Percentiles rank a stretch among this genome's conserved stretches.
Conservation (phyloP, 2,797 vertebrate species). For the Melanotaenia pygmaea region DNA sequence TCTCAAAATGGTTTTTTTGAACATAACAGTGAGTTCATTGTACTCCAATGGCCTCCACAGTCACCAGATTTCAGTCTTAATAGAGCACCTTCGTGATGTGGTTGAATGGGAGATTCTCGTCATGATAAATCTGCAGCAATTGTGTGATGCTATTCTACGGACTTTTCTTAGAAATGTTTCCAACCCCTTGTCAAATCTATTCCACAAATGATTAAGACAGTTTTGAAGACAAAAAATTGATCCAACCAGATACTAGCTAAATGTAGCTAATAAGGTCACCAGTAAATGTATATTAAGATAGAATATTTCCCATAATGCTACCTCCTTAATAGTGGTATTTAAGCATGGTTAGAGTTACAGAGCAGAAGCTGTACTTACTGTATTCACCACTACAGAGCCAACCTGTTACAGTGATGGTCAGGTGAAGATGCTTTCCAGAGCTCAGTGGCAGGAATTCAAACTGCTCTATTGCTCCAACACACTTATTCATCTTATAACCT, state of each 20-base stretch:
- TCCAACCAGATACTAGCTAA: background rate
- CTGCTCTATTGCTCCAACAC: conserved; percentile 95
- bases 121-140: too few relatives aligned
- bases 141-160: too few relatives aligned
- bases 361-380: conserved; percentile 80
- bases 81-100: too few relatives aligned
- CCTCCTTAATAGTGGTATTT: background rate
- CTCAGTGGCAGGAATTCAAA: conserved; percentile 94
- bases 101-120: too few relatives aligned
- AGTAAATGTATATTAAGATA: background rate
- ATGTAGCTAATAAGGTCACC: too few relatives aligned
- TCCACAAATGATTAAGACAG: too few relatives aligned
- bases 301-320: background rate
- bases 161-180: too few relatives aligned
- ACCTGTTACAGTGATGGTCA: conserved; percentile 93
- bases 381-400: conserved; percentile 96
- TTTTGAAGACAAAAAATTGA: background rate
- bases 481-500: conserved; percentile 99
- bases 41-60: too few relatives aligned
- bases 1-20: background rate
- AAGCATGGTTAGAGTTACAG: background rate
- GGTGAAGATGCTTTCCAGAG: conserved; percentile 90
- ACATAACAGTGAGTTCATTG: too few relatives aligned
- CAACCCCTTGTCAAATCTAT: too few relatives aligned
- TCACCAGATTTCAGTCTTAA: too few relatives aligned